Conservation (phyloP, 2,113 vertebrate genomes). For the Poicephalus gulielmi region DNA sequence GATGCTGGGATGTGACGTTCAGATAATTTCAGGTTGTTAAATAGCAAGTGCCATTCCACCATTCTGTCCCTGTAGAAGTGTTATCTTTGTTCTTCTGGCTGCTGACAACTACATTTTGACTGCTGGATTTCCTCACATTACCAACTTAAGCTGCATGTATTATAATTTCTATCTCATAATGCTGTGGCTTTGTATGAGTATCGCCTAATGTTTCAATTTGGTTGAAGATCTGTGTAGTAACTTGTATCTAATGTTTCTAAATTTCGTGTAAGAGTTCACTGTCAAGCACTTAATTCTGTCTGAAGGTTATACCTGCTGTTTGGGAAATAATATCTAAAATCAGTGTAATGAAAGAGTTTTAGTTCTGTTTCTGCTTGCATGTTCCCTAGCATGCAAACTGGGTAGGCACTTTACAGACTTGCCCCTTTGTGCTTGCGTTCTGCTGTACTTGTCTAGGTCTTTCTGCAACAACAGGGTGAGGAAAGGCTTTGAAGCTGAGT, state of each 20-base stretch:
- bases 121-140: not conserved
- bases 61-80: not conserved
- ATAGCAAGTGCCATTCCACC: not conserved
- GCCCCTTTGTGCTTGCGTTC: not conserved
- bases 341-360: not conserved
- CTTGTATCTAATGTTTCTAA: not conserved
- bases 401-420: accelerated
- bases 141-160: not conserved
- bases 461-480: not conserved
- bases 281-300: not conserved
- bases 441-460: not conserved
- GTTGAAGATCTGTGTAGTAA: not conserved
- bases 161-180: not conserved
- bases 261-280: not conserved
- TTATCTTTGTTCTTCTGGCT: not conserved
- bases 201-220: not conserved
- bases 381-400: not conserved
- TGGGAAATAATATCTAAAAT: not conserved
- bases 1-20: not conserved
- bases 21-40: not conserved
- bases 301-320: not conserved
- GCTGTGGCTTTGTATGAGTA: not conserved
- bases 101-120: not conserved
- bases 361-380: not conserved
- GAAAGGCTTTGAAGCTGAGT: not conserved